phyloP scores from a whole-genome alignment of 2,888 invertebrate species.

The Tiphia femorata region DNA sequence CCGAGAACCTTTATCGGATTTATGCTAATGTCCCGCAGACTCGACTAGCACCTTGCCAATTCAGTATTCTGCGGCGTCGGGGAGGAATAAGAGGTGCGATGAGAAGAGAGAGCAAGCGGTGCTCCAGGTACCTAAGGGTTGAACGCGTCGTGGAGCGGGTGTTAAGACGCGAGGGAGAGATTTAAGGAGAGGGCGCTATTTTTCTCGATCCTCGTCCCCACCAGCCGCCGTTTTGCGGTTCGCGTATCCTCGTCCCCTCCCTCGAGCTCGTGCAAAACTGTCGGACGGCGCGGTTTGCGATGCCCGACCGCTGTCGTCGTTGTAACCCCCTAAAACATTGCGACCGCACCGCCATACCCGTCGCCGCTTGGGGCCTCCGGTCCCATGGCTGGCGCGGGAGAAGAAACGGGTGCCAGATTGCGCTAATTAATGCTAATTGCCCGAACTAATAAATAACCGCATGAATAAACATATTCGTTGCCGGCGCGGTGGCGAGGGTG shows the following conservation, averaged over 20 bases:
- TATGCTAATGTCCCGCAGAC: constrained; percentile 48
- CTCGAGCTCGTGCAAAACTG: neutral
- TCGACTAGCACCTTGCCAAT: constrained; percentile 35
- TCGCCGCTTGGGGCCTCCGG: too few relatives aligned
- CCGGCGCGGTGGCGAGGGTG: constrained; percentile 19
- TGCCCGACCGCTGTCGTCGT: constrained; percentile 17
- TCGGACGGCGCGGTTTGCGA: neutral
- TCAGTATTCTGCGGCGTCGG: constrained; percentile 27
- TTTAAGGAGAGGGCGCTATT: neutral
- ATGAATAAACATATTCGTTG: constrained; percentile 61
- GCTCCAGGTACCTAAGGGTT: neutral
- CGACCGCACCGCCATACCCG: constrained; percentile 25
- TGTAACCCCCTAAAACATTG: constrained; percentile 48
- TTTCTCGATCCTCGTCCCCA: neutral
- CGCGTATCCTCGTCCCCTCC: too few relatives aligned
- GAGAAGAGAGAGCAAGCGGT: constrained; percentile 9
- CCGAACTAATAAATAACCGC: constrained; percentile 63
- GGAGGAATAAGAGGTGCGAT: constrained; percentile 22
- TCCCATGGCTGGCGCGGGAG: too few relatives aligned
- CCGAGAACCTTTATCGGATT: constrained; percentile 45
- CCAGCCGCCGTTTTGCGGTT: too few relatives aligned
- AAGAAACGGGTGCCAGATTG: constrained; percentile 52
- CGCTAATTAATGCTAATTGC: constrained; percentile 67
- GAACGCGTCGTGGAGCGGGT: neutral
- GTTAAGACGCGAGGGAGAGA: neutral